A percentile compares a stretch with the other conserved stretches of the same genome.
Conservation (phyloP, 2,888 invertebrate genomes). For the Sycophila texana region DNA sequence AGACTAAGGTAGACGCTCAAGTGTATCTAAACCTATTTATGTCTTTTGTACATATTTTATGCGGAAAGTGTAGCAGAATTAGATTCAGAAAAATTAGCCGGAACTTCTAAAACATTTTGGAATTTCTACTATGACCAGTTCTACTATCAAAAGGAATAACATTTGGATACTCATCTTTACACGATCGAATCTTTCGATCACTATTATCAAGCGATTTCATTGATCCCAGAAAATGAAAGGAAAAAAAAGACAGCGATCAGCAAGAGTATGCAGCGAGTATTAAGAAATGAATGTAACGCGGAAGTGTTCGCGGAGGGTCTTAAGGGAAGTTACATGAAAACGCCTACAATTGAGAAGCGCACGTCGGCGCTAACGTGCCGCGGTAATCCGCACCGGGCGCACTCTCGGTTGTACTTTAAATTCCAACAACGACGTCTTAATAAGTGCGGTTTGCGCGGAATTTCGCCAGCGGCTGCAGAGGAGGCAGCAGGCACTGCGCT, state of each 20-base stretch:
- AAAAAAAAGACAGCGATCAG: neutral
- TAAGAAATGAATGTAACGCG: conserved; percentile 20
- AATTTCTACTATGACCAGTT: neutral
- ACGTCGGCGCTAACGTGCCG: conserved; percentile 37
- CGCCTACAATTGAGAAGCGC: conserved; percentile 32
- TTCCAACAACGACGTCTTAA: conserved; percentile 73
- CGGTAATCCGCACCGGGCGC: conserved; percentile 5
- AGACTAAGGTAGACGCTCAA: no score
- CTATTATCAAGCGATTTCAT: conserved; percentile 24
- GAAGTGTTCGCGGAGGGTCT: neutral
- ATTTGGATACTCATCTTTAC: no score
- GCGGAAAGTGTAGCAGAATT: no score
- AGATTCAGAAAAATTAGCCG: neutral
- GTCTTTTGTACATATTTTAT: no score
- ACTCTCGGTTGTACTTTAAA: conserved; percentile 63
- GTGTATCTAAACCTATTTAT: no score
- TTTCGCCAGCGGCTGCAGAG: conserved; percentile 62
- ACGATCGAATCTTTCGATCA: neutral
- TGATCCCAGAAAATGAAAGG: neutral
- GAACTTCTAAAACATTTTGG: neutral
- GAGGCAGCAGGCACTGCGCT: conserved; percentile 58
- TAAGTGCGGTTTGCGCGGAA: conserved; percentile 71
- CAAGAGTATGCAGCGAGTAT: conserved; percentile 15
- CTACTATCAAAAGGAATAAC: no score
- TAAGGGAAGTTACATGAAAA: conserved; percentile 22